Percentiles rank a stretch among this genome's conserved stretches.
Conservation (phyloP, 2,113 vertebrate species). For the Microcebus murinus region DNA sequence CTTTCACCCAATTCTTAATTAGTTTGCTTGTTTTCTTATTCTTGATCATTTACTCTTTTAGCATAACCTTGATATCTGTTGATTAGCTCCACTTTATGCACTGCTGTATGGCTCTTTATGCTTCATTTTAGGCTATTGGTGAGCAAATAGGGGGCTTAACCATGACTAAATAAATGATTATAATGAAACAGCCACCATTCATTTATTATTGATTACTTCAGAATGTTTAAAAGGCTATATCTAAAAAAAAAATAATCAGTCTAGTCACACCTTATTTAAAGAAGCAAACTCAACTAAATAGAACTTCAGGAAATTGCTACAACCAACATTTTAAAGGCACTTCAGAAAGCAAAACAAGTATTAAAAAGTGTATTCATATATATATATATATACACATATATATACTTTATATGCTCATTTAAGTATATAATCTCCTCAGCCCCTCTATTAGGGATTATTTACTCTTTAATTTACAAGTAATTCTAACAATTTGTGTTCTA, state of each 20-base stretch:
- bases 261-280: neutral
- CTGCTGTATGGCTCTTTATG: neutral
- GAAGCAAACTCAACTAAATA: neutral
- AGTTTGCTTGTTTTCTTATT: neutral
- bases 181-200: neutral
- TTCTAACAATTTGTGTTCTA: conserved; percentile 11
- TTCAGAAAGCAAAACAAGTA: neutral
- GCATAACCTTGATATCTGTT: neutral
- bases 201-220: neutral
- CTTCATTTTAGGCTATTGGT: neutral
- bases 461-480: neutral
- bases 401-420: neutral
- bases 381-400: neutral
- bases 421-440: neutral
- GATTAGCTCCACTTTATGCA: neutral
- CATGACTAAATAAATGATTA: neutral
- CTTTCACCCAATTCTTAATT: neutral
- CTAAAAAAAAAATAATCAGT: neutral
- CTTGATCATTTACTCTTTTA: neutral
- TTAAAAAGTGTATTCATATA: neutral
- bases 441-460: neutral
- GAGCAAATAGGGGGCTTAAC: neutral
- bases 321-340: neutral
- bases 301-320: neutral
- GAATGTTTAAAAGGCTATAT: neutral